Evolutionary conservation across 2,797 vertebrate species (phyloP), one percentile per base, ranked within the genome.

Genomic region (Dallia pectoralis): DNA sequence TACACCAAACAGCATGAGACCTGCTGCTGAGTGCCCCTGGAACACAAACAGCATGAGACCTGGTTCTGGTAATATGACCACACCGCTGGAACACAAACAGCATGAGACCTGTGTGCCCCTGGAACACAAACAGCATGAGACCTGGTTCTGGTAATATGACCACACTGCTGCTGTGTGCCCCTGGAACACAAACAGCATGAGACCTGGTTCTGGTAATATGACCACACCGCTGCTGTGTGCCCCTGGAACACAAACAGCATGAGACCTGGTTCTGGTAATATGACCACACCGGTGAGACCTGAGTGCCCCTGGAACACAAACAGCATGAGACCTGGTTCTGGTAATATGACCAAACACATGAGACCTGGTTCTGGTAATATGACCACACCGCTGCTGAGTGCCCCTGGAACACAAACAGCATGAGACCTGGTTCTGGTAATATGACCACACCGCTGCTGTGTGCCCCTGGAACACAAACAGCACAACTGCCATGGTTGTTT

Each of bases 101-200:
- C n/a, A n/a, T n/a, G n/a, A n/a, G n/a, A n/a, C n/a, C 97, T 67
- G 95, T 89, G 89, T 99, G 98, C 64, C 97, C 97, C 97, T 99
- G 83, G 4, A 69, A 84, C n/a, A n/a, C 98, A 40, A 96, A 95
- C 84, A 99, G 90, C 97, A 99, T 99, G 64, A 98, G 93, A 67
- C 97, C 98, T 80, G 98, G 96, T 77, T 98, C 97, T 47, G 97
- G 96, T 79, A 99, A 85, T 86, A 98, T 97, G 77, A 95, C 91
- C 77, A 97, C 98, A 99, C 96, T 1, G 98, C 96, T 72, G 95
- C 97, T 67, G 95, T 89, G 89, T 99, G 98, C 64, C 97, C 97
- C 97, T 99, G 83, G 4, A 69, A 84, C n/a, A n/a, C 98, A 40
- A 96, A 95, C 84, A 99, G 90, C 97, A 99, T 99, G 64, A 98